Percentiles rank a stretch among this genome's conserved stretches.
These are phyloP conservation scores for Drosophila pallidifrons DNA, from an alignment of 1,140 invertebrate species.

Conservation along the genomic window DNA sequence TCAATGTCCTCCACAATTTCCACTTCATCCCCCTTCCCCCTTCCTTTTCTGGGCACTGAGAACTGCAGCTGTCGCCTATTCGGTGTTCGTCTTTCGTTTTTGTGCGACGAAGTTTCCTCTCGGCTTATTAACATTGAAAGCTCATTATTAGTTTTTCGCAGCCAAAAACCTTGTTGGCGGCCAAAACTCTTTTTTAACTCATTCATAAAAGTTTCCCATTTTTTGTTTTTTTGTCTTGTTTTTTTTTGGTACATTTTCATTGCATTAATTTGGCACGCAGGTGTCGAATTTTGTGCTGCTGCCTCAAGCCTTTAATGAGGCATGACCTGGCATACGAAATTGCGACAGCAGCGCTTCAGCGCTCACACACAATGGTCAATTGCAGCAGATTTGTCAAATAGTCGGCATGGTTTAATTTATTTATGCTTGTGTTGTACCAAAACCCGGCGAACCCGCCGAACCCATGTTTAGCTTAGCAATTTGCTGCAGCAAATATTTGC, in stretches of 20 bases:
- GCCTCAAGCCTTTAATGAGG: slow-evolving; percentile 65
- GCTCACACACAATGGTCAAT: slow-evolving; percentile 44
- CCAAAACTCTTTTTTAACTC: slow-evolving; percentile 59
- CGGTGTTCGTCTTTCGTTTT: slow-evolving; percentile 13
- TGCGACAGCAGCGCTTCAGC: slow-evolving; percentile 26
- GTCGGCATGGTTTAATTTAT: slow-evolving; percentile 65
- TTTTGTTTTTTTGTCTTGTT: too few relatives aligned
- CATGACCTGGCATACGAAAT: slow-evolving; percentile 39
- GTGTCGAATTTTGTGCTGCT: slow-evolving; percentile 59
- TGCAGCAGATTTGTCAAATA: slow-evolving; percentile 76
- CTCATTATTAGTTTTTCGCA: slow-evolving; percentile 77
- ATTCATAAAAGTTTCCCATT: slow-evolving; percentile 66
- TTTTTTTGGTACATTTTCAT: slow-evolving; percentile 66
- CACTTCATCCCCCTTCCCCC: too few relatives aligned
- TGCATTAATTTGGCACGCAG: slow-evolving; percentile 75
- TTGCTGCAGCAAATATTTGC: slow-evolving; percentile 73
- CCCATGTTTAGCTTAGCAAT: slow-evolving; percentile 75
- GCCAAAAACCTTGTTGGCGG: slow-evolving; percentile 4
- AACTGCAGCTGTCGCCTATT: slow-evolving; percentile 68
- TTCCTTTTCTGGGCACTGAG: neutral
- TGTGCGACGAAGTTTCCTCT: slow-evolving; percentile 23
- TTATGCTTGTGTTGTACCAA: slow-evolving; percentile 6
- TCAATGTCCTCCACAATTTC: neutral
- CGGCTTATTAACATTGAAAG: slow-evolving; percentile 81
- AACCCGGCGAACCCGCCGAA: neutral